Evolutionary conservation across 1,140 invertebrate genomes (phyloP).

Genomic region (Hirudo medicinalis): DNA sequence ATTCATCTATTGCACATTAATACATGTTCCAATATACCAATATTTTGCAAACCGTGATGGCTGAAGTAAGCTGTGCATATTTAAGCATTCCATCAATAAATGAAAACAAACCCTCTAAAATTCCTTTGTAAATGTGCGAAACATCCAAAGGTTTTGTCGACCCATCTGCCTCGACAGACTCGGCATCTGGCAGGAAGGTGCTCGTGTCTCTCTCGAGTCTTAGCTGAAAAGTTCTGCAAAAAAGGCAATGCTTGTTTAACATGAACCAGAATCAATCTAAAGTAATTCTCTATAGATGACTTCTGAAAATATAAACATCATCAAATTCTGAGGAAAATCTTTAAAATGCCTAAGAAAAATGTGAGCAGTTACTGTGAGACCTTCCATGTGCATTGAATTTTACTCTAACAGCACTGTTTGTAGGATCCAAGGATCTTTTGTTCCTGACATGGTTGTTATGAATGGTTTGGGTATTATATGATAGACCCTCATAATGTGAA

Average conservation of each 20-base stretch:
- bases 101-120: constrained; percentile 8
- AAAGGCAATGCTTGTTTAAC: too few species aligned
- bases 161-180: constrained; percentile 1
- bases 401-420: neutral
- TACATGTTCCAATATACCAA: neutral
- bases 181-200: neutral
- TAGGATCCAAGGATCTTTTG: neutral
- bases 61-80: neutral
- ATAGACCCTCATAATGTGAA: constrained; percentile 13
- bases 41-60: neutral
- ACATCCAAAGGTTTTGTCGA: neutral
- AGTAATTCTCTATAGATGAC: neutral
- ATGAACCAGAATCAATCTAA: neutral
- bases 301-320: neutral
- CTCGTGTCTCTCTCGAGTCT: neutral
- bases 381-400: constrained; percentile 15
- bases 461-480: neutral
- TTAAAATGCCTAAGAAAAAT: neutral
- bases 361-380: constrained; percentile 1
- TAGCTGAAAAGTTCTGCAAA: constrained; percentile 13
- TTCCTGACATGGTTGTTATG: constrained; percentile 5
- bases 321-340: neutral
- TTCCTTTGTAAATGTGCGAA: constrained; percentile 15
- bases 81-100: too few species aligned
- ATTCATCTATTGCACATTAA: neutral